Conservation (phyloP, 2,888 invertebrate genomes). For the Griposia aprilina region DNA sequence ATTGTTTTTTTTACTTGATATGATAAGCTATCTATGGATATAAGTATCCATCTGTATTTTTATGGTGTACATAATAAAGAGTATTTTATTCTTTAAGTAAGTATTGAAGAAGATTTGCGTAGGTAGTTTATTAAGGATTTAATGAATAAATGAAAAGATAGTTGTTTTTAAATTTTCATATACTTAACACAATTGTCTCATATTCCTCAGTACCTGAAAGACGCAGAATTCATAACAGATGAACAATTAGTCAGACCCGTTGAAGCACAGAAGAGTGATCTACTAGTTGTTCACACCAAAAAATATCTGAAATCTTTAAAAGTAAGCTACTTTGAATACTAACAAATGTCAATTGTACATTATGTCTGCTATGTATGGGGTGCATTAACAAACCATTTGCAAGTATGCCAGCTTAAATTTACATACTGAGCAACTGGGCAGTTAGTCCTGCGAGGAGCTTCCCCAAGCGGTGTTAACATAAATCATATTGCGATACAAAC, state of each 20-base stretch:
- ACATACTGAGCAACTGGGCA: not conserved
- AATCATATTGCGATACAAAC: not conserved
- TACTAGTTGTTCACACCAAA: conserved; percentile 94
- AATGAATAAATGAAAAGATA: not conserved
- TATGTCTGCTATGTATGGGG: not conserved
- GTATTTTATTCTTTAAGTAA: too few species aligned
- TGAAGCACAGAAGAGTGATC: conserved; percentile 93
- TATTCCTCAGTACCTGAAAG: conserved; percentile 89
- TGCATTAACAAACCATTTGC: not conserved
- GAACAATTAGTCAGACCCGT: conserved; percentile 92
- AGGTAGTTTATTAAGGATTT: not conserved
- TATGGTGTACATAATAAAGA: too few species aligned
- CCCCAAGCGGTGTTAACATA: not conserved
- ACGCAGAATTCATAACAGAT: conserved; percentile 91
- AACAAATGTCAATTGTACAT: not conserved
- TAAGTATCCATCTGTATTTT: too few species aligned
- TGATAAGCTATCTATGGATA: not conserved
- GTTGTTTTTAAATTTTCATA: not conserved
- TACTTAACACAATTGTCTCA: not conserved
- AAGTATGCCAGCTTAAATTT: too few species aligned
- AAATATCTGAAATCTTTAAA: conserved; percentile 94
- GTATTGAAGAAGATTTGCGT: not conserved
- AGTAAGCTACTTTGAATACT: conserved; percentile 81
- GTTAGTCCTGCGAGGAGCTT: not conserved
- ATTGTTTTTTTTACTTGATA: not conserved